Conservation (phyloP, 2,797 vertebrate species). For the Squalus acanthias region DNA sequence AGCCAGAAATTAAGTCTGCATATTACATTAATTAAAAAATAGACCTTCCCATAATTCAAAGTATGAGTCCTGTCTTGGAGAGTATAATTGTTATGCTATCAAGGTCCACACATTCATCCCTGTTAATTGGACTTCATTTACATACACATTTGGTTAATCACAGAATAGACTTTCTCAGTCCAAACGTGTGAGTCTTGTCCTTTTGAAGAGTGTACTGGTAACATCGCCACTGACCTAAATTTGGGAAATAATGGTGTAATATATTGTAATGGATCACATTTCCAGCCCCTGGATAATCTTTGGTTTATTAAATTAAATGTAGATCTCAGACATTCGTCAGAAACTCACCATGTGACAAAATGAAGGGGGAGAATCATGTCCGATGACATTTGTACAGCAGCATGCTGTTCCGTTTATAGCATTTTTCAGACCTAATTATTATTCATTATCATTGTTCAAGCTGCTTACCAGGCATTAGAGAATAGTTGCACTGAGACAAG, state of each 20-base stretch:
- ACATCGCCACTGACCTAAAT: background rate
- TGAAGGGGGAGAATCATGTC: background rate
- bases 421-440: background rate
- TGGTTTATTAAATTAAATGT: slow-evolving; percentile 4
- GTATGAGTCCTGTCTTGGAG: background rate
- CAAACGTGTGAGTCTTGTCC: background rate
- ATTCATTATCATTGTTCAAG: slow-evolving; percentile 20
- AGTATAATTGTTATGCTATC: slow-evolving; percentile 9
- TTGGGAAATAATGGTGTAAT: background rate
- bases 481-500: background rate
- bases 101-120: background rate
- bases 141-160: slow-evolving; percentile 10
- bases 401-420: background rate
- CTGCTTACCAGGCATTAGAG: background rate
- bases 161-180: slow-evolving; percentile 11
- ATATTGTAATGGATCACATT: background rate
- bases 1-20: slow-evolving; percentile 14
- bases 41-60: slow-evolving; percentile 9
- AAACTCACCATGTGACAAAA: background rate
- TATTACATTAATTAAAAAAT: slow-evolving; percentile 31
- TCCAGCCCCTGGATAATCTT: background rate
- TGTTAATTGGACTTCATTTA: slow-evolving; percentile 29
- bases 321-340: background rate
- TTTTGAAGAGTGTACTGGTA: no score
- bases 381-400: background rate